Conservation (phyloP, 2,888 invertebrate genomes). For the Drosophila incognita region DNA sequence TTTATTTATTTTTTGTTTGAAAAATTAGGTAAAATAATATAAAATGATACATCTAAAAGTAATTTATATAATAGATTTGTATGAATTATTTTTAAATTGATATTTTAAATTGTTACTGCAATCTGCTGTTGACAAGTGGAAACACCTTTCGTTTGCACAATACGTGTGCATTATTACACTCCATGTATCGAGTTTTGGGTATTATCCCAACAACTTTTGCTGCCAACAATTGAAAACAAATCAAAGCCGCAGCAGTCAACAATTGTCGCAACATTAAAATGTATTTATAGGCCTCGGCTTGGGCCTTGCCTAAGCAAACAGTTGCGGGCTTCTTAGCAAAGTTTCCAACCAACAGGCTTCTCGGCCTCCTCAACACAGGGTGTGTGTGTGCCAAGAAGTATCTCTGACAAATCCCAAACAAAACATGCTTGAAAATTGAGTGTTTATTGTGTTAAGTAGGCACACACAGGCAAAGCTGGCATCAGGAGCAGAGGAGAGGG, state of each 20-base stretch:
- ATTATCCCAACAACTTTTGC: conserved; percentile 58
- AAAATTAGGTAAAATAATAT: neutral
- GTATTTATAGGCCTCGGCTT: conserved; percentile 68
- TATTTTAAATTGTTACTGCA: neutral
- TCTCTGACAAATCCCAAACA: conserved; percentile 73
- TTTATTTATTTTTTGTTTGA: neutral
- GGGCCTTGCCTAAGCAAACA: conserved; percentile 53
- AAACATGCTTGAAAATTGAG: conserved; percentile 79
- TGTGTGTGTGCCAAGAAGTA: conserved; percentile 28
- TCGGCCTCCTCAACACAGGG: neutral
- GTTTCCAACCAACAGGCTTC: conserved; percentile 49
- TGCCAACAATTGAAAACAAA: conserved; percentile 75
- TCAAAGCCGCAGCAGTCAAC: conserved; percentile 68
- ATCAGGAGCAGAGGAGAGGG: neutral
- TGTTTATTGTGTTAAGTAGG: conserved; percentile 79
- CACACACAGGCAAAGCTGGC: conserved; percentile 39
- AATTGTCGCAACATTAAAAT: conserved; percentile 66
- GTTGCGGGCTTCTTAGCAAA: conserved; percentile 60
- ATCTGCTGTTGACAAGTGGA: conserved; percentile 2
- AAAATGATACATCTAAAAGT: neutral
- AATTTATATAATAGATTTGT: neutral
- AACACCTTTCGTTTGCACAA: conserved; percentile 7
- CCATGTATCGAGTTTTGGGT: conserved; percentile 55
- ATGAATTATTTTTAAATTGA: neutral
- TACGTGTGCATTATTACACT: conserved; percentile 5